Evolutionary conservation across 2,797 vertebrate genomes (phyloP).

Genomic region (Poeciliopsis paucimaculata): DNA sequence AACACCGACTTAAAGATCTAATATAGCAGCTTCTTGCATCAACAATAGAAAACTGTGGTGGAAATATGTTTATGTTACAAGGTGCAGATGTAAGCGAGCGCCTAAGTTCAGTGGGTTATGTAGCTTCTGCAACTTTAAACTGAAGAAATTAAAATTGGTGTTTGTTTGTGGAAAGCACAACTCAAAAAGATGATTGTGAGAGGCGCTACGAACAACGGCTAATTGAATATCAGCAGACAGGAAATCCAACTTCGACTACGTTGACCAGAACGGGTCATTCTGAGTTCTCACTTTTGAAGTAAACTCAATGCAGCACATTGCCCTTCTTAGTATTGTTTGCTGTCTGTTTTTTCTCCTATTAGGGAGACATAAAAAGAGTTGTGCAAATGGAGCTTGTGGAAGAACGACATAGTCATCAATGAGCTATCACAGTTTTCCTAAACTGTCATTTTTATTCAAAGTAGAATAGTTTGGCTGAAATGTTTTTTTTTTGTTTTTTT

Average conservation of each 20-base stretch:
- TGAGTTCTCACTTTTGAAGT: not conserved
- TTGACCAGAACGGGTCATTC: too few species aligned
- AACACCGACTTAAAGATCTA: not conserved
- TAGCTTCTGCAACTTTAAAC: too few species aligned
- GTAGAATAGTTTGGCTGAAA: constrained; percentile 5
- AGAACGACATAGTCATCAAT: not conserved
- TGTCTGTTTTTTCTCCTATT: not conserved
- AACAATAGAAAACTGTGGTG: not conserved
- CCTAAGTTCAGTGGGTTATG: too few species aligned
- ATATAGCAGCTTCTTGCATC: not conserved
- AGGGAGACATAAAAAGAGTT: not conserved
- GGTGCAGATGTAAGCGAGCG: not conserved
- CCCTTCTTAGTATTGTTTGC: not conserved
- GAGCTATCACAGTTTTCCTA: not conserved
- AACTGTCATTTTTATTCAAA: constrained; percentile 5
- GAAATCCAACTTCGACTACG: too few species aligned
- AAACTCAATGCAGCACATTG: not conserved
- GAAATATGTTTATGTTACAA: not conserved
- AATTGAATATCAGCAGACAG: too few species aligned
- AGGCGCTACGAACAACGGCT: too few species aligned
- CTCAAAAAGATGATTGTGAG: too few species aligned
- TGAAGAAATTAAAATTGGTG: too few species aligned
- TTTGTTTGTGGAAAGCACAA: too few species aligned
- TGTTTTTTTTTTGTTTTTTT: not conserved
- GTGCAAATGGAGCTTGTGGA: not conserved